Conservation (phyloP, 2,888 invertebrate species). For the Theretra japonica region DNA sequence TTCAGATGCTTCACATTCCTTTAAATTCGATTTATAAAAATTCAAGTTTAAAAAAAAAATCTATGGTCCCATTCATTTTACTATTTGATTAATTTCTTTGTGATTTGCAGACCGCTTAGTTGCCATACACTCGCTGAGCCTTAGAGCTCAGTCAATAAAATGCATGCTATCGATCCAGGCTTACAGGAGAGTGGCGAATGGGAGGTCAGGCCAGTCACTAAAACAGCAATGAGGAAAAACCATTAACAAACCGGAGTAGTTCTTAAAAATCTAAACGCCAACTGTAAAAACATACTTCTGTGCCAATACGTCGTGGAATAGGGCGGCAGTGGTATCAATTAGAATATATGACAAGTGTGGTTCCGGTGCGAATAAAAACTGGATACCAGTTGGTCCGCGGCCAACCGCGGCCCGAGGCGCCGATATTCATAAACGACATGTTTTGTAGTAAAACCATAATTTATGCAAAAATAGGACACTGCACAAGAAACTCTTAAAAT, state of each 20-base stretch:
- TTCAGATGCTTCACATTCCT: rapidly evolving
- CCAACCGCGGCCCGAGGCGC: background rate
- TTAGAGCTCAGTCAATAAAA: too few relatives aligned
- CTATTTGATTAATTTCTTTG: too few relatives aligned
- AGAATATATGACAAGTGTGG: conserved; percentile 11
- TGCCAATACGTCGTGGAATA: background rate
- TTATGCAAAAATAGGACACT: background rate
- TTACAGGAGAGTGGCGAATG: too few relatives aligned
- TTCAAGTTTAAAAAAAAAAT: too few relatives aligned
- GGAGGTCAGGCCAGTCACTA: too few relatives aligned
- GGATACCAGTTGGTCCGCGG: conserved; percentile 12
- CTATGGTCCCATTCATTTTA: too few relatives aligned
- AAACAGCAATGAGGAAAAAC: too few relatives aligned
- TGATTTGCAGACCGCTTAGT: too few relatives aligned
- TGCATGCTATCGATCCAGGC: too few relatives aligned
- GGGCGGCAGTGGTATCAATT: conserved; percentile 3
- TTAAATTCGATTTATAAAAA: too few relatives aligned
- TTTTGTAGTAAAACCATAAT: background rate
- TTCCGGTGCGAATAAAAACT: conserved; percentile 19
- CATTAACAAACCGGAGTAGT: background rate
- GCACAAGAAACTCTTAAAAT: background rate
- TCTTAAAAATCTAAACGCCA: background rate
- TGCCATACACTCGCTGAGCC: too few relatives aligned
- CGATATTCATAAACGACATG: background rate
- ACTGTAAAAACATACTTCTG: background rate